A percentile compares a stretch with the other conserved stretches of the same genome.
These are phyloP conservation scores for Mnemiopsis leidyi DNA, from an alignment of 37 sponge, comb jelly and placozoan species.

Conservation along the genomic window DNA sequence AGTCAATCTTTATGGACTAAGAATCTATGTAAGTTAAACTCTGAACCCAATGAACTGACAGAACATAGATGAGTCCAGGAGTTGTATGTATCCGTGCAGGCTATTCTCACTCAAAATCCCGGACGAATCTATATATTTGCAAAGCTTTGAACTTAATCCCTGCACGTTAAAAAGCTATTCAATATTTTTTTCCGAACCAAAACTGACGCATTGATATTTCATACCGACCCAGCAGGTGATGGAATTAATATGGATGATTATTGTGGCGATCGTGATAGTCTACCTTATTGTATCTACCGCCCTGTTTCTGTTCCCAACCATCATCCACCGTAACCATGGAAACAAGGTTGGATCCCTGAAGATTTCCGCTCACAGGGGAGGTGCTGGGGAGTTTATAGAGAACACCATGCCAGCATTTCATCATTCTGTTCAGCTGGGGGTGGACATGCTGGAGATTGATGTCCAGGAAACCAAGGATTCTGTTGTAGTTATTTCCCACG, in stretches of 20 bases:
- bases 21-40: too few species aligned
- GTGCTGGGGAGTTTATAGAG: slow-evolving; percentile 52
- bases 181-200: background rate
- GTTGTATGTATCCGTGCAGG: too few species aligned
- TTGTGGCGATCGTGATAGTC: background rate
- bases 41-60: too few species aligned
- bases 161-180: too few species aligned
- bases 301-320: slow-evolving; percentile 35
- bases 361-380: slow-evolving; percentile 20
- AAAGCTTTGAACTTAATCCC: too few species aligned
- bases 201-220: background rate
- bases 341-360: background rate
- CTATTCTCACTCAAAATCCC: too few species aligned
- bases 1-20: too few species aligned
- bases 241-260: background rate
- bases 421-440: background rate
- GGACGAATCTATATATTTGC: too few species aligned
- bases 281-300: background rate
- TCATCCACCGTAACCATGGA: background rate
- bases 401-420: slow-evolving; percentile 65
- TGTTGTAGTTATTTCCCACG: slow-evolving; percentile 28
- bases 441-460: slow-evolving; percentile 49
- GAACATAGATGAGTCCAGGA: too few species aligned
- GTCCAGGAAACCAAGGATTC: slow-evolving; percentile 4
- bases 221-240: background rate